Conservation (phyloP, 1,140 invertebrate genomes). For the Homalodisca vitripennis region DNA sequence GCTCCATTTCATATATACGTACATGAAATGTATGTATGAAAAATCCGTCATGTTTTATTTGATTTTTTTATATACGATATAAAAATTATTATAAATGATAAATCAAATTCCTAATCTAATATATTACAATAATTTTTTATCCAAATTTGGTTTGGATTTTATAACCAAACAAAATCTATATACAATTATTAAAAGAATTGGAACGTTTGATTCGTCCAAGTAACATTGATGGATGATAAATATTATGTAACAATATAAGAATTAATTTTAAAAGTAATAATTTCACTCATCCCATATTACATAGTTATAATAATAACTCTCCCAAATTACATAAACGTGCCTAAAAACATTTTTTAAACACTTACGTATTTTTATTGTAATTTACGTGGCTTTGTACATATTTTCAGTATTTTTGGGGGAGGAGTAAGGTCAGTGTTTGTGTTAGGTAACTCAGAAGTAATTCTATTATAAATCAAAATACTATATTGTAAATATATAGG, state of each 20-base stretch:
- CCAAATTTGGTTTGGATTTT: no score
- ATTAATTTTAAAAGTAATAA: not conserved
- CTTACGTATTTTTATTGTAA: not conserved
- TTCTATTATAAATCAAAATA: conserved; percentile 12
- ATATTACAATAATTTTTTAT: no score
- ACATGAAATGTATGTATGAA: no score
- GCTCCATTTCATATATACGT: no score
- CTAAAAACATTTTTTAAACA: not conserved
- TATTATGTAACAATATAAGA: not conserved
- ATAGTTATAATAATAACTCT: not conserved
- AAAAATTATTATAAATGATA: no score
- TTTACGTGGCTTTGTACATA: not conserved
- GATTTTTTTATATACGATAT: no score
- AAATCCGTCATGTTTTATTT: no score
- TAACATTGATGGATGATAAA: not conserved
- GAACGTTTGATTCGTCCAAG: no score
- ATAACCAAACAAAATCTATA: no score
- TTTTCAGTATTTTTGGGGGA: not conserved
- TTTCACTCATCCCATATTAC: not conserved
- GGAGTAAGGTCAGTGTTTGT: not conserved
- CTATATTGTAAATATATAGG: not conserved
- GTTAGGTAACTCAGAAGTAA: conserved; percentile 3
- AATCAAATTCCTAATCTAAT: no score
- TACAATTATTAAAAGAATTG: no score
- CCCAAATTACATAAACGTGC: not conserved